Base-by-base conservation (phyloP, 2,113 vertebrate genomes). In the Urocynchramus pylzowi region DNA sequence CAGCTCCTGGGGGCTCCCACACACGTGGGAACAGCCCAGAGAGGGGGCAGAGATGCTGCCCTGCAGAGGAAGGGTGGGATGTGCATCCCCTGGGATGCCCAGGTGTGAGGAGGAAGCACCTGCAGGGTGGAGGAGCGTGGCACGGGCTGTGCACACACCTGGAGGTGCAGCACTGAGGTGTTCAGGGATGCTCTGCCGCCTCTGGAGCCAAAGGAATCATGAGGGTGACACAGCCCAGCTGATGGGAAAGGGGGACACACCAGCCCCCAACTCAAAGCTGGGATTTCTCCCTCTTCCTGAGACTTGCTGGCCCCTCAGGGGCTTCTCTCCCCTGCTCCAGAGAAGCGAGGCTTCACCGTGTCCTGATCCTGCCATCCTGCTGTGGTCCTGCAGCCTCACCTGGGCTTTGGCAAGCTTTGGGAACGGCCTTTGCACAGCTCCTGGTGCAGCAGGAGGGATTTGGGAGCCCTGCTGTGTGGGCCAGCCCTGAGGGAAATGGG, bases 291-390 rank as follows among this genome's bases (percentile, higher is more conserved):
- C 28, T 70, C 1, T 10, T 39, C 30, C 37, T 63, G 35, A 21
- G 15, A 8, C 45, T 47, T 42, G 4, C 42, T 42, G 18, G 9
- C 15, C 22, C 23, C 52, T 76, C 60, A 5, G 41, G 56, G 42
- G 22, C 6, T 28, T 23, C 13, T 37, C 3, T 52, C 3, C 54
- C 42, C 23, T 3, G 1, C 21, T 44, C 7, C 1, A 7, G 56
- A 6, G 30, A 49, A 37, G 7, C 0, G 1, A 60, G 19, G 30
- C 65, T 56, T 60, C 1, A 0, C 31, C 24, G 0, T 1, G 4
- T 16, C 63, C 84, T 1, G 0, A 0, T 3, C 35, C 50, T 67
- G 37, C 45, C 44, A 9, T 33, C 41, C 60, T 44, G n/a, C 59
- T 16, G 30, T 1, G 2, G 16, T 26, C 20, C 42, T 39, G 39